Conservation (phyloP, 2,113 vertebrate genomes). For the Poecilia latipinna region DNA sequence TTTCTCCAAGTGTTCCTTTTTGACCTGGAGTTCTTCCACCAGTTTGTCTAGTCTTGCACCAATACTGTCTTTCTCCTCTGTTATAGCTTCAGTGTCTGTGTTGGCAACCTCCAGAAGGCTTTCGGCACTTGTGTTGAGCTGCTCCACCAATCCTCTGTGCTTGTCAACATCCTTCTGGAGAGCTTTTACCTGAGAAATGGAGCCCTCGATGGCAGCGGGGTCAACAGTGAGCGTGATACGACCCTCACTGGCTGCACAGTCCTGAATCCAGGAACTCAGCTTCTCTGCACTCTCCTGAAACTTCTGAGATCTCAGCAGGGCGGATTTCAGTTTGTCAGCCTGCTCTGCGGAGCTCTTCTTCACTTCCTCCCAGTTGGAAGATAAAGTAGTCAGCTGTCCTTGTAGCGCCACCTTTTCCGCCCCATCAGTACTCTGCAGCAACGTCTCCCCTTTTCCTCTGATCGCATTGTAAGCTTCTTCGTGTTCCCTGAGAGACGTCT, state of each 20-base stretch:
- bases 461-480: constrained; percentile 84
- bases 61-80: constrained; percentile 81
- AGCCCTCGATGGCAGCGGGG: constrained; percentile 81
- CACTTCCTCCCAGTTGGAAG: constrained; percentile 88
- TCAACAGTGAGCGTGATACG: constrained; percentile 82
- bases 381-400: constrained; percentile 85
- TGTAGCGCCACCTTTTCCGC: constrained; percentile 88
- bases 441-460: constrained; percentile 87
- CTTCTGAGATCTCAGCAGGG: constrained; percentile 86
- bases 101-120: constrained; percentile 86
- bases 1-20: constrained; percentile 86
- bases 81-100: constrained; percentile 83
- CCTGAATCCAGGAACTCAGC: constrained; percentile 87
- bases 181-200: constrained; percentile 83
- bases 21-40: constrained; percentile 85
- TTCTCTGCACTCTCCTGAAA: constrained; percentile 87
- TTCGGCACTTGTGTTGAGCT: constrained; percentile 85
- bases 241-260: constrained; percentile 81
- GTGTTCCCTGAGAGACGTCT: constrained; percentile 78
- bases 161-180: constrained; percentile 95
- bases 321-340: constrained; percentile 82
- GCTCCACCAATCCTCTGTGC: constrained; percentile 87
- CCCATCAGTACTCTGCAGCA: constrained; percentile 90
- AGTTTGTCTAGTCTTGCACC: constrained; percentile 83
- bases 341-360: constrained; percentile 84